Evolutionary conservation across 2,888 invertebrate genomes (phyloP).

Genomic region (Tetropium fuscum): DNA sequence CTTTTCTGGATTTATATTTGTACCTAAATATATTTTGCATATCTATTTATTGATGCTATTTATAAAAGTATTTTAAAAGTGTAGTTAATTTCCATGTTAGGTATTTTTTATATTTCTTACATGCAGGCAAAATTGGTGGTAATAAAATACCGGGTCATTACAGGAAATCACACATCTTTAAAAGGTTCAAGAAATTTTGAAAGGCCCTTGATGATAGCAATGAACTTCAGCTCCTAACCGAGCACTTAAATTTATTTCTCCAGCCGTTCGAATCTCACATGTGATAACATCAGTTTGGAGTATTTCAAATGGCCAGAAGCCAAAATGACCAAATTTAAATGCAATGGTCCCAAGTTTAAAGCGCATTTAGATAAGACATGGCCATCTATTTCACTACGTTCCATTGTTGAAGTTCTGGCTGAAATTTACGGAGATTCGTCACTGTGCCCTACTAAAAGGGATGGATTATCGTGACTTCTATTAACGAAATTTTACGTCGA

Average conservation of each 20-base stretch:
- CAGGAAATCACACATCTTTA: background rate
- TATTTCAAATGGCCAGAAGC: slow-evolving; percentile 32
- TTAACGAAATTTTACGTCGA: background rate
- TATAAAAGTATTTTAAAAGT: too few relatives aligned
- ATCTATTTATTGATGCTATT: too few relatives aligned
- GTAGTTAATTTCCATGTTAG: too few relatives aligned
- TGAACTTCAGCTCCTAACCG: background rate
- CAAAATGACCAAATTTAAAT: slow-evolving; percentile 65
- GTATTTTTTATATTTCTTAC: too few relatives aligned
- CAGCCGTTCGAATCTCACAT: slow-evolving; percentile 18
- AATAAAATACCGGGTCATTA: too few relatives aligned
- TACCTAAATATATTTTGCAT: too few relatives aligned
- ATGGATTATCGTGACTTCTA: slow-evolving; percentile 1
- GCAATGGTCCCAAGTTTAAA: slow-evolving; percentile 65
- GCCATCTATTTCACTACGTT: slow-evolving; percentile 61
- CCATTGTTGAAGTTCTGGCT: slow-evolving; percentile 53
- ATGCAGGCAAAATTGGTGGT: too few relatives aligned
- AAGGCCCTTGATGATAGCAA: slow-evolving; percentile 7
- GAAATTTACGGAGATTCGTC: slow-evolving; percentile 46
- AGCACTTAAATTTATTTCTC: slow-evolving; percentile 25
- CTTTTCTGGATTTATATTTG: too few relatives aligned
- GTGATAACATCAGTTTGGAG: slow-evolving; percentile 40
- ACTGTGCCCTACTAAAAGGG: slow-evolving; percentile 13
- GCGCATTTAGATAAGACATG: slow-evolving; percentile 66
- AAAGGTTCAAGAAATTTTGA: background rate